Base-by-base conservation (phyloP, 64 coral and sea anemone genomes). In the Montipora foliosa region DNA sequence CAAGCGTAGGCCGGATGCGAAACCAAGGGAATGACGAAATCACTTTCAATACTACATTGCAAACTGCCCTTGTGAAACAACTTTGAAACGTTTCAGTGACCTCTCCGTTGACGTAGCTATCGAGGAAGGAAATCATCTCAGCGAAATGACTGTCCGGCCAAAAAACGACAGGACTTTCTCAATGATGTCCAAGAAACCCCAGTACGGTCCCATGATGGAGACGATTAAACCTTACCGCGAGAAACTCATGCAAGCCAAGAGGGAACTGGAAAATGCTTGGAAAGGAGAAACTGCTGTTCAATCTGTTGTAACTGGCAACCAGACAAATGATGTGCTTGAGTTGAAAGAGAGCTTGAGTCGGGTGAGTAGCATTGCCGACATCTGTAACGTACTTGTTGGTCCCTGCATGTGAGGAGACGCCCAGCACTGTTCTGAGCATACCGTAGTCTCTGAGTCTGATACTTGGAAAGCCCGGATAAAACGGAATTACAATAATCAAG, bases 171-270 rank as follows among this genome's bases (percentile, higher is more conserved):
- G 83, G 45, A 69, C 71, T 9, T 98, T 94, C 44, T 91, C 96
- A 5, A 75, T 81, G 6, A 89, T 98, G 89, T 91, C 96, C 5
- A 95, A 87, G 60, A 89, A 89, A 62, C 69, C 87, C 12, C 22
- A 84, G 52, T 98, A 89, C 50, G 88, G 67, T 14, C 78, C 93
- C 47, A 98, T 98, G 96, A 98, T 94, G 83, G 88, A 93, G 52
- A 91, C 92, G 1, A 73, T 98, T 9, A 89, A 87, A 50, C 89
- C 89, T 8, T 78, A 84, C 47, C 91, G 91, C 5, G 80, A 88
- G 49, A 95, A 95, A 70, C 85, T 98, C 9, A 77, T 92, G 45
- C 81, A 95, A 48, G 96, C 93, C 4, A 94, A 95, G 61, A 87
- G 77, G 47, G 80, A 94, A 66, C 44, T 98, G 15, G 93, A 98